Base-by-base conservation (phyloP, 2,888 invertebrate species). In the Alcis repandata region DNA sequence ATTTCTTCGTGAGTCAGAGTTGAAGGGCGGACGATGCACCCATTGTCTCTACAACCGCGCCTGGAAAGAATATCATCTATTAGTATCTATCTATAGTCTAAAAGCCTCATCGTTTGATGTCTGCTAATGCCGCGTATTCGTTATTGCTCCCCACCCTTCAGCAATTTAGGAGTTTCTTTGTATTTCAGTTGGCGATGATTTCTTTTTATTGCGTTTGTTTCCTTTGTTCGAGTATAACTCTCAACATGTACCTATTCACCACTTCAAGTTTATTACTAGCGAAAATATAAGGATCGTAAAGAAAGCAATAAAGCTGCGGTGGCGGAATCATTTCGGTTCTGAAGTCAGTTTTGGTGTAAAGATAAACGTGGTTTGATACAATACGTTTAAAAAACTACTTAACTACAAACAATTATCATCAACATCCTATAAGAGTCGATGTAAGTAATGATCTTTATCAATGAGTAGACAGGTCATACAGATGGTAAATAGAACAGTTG, bases 161-260 rank as follows among this genome's bases (percentile, higher is more conserved):
- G 53, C 51, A 63, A 56, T 65, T 71, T 45, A 32, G 62, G 61
- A 62, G 61, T 62, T 65, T 45, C 46, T 62, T 67, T 69, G 53
- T 64, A 54, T 59, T 54, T 62, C 45, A 52, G 58, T 54, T 58
- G 38, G 62, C 49, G 53, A 67, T 63, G 56, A 60, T 63, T 69
- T 63, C 52, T 59, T 66, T 68, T 69, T 69, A 69, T 69, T 66
- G 57, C 63, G 62, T 65, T 60, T 57, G 56, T 65, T 58, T 69
- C 48, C 57, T 65, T 69, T 65, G 59, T 65, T 59, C 53, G 22
- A 45, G 62, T 15, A n/a, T 6, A 27, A 27, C 27, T n/a, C 43
- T 59, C 57, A 40, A 58, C 43, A 60, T 49, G 36, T 58, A 40
- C 43, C 48, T 49, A 38, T 19, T 51, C 13, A n/a, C 58, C 59